Evolutionary conservation across 2,797 vertebrate genomes (phyloP).

Genomic region (Molossus molossus): DNA sequence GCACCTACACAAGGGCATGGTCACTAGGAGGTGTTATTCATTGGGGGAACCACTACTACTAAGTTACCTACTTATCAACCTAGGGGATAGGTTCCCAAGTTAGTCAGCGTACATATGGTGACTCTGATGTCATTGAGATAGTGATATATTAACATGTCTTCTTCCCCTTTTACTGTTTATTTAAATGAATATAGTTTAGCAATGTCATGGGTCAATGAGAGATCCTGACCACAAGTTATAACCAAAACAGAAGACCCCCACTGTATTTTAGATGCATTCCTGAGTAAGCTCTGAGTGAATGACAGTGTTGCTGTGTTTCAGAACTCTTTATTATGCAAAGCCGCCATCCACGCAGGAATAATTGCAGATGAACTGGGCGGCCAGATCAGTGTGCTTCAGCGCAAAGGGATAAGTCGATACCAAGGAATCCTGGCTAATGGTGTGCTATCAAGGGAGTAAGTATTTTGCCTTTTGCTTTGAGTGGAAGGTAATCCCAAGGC

Average conservation of each 20-base stretch:
- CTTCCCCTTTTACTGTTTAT: not conserved
- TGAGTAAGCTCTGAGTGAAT: not conserved
- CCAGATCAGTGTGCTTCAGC: slow-evolving; percentile 91
- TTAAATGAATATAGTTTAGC: slow-evolving; percentile 5
- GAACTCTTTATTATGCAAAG: slow-evolving; percentile 94
- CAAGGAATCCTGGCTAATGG: slow-evolving; percentile 91
- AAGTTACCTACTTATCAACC: not conserved
- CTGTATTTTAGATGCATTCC: not conserved
- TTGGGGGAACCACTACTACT: not conserved
- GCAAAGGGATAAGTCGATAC: slow-evolving; percentile 92
- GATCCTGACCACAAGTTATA: slow-evolving; percentile 1
- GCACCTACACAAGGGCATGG: too few species aligned
- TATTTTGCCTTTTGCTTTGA: slow-evolving; percentile 66
- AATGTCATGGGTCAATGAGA: not conserved
- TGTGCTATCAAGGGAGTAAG: slow-evolving; percentile 92
- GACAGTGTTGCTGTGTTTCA: slow-evolving; percentile 86
- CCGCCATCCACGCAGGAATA: slow-evolving; percentile 93
- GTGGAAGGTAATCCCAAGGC: not conserved
- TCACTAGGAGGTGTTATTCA: not conserved
- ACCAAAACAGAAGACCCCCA: not conserved
- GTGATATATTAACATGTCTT: not conserved
- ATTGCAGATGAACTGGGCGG: slow-evolving; percentile 93
- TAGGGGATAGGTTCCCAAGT: not conserved
- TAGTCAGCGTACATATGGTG: not conserved
- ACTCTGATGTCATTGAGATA: slow-evolving; percentile 9